A percentile compares a stretch with the other conserved stretches of the same genome.
Evolutionary conservation across 2,888 invertebrate species (phyloP).

Genomic region (Alsophila aescularia): DNA sequence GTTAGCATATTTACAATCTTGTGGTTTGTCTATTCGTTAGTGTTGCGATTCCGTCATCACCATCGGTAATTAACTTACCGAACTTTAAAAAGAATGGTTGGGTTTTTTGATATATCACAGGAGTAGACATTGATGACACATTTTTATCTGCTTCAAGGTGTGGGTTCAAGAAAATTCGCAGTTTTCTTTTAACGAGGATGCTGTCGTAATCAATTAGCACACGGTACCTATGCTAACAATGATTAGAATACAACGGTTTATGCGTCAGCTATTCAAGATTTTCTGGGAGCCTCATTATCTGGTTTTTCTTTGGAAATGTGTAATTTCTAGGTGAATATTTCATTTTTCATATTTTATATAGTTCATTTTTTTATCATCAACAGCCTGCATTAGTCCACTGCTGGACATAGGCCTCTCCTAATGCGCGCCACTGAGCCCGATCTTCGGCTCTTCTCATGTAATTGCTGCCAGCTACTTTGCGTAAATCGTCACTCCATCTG

Average conservation of each 20-base stretch:
- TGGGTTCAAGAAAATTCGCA: not conserved
- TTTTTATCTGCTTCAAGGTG: not conserved
- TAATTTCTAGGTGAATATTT: no score
- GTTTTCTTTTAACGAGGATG: conserved; percentile 1
- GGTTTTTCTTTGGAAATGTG: not conserved
- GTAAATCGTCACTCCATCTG: no score
- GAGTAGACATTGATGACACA: not conserved
- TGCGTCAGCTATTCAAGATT: not conserved
- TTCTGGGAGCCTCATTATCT: not conserved
- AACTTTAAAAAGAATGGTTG: not conserved
- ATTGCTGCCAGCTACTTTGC: no score
- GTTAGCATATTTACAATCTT: conserved; percentile 6
- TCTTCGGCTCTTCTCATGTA: no score
- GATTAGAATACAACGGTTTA: not conserved
- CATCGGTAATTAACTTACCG: no score
- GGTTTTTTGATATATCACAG: conserved; percentile 5
- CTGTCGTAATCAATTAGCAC: conserved; percentile 11
- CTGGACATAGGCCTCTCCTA: no score
- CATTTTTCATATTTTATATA: no score
- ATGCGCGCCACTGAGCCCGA: no score
- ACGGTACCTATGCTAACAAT: not conserved
- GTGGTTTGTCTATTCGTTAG: conserved; percentile 11
- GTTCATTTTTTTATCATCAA: no score
- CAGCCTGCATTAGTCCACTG: no score
- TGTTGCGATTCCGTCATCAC: conserved; percentile 12